Evolutionary conservation across 2,888 invertebrate species (phyloP).

Genomic region (Eristalis arbustorum): DNA sequence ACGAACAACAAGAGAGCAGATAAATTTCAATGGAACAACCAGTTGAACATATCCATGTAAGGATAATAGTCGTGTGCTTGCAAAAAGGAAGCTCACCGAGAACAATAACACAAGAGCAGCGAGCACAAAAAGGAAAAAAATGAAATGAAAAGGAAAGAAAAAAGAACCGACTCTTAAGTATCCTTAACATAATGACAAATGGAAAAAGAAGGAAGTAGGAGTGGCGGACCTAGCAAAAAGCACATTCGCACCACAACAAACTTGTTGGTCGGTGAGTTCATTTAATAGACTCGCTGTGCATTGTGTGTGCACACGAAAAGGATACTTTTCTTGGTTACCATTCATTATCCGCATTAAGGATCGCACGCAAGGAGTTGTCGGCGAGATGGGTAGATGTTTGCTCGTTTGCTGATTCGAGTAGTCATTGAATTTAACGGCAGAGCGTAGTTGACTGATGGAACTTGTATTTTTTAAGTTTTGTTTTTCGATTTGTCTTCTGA

Average conservation of each 20-base stretch:
- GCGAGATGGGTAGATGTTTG: constrained; percentile 33
- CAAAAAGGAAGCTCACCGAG: constrained; percentile 42
- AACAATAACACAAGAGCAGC: constrained; percentile 17
- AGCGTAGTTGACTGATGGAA: constrained; percentile 26
- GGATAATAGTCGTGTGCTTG: constrained; percentile 41
- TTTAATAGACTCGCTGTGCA: constrained; percentile 32
- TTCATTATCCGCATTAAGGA: constrained; percentile 41
- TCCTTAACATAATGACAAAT: constrained; percentile 60
- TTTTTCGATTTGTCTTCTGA: constrained; percentile 19
- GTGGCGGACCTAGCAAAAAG: constrained; percentile 42
- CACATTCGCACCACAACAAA: constrained; percentile 43
- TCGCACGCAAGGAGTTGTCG: constrained; percentile 12
- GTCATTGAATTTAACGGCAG: constrained; percentile 43
- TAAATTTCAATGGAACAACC: constrained; percentile 62
- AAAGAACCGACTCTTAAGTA: constrained; percentile 52
- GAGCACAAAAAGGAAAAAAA: not conserved
- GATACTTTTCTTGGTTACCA: constrained; percentile 44
- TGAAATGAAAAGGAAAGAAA: constrained; percentile 2
- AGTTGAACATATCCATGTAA: constrained; percentile 66
- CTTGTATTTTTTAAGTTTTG: constrained; percentile 27
- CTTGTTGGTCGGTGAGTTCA: constrained; percentile 42
- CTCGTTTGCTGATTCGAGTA: constrained; percentile 41
- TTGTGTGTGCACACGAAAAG: constrained; percentile 39
- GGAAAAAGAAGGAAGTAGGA: constrained; percentile 7
- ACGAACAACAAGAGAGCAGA: constrained; percentile 37